Evolutionary conservation across 2,888 invertebrate species (phyloP).

Genomic region (Panopea generosa): DNA sequence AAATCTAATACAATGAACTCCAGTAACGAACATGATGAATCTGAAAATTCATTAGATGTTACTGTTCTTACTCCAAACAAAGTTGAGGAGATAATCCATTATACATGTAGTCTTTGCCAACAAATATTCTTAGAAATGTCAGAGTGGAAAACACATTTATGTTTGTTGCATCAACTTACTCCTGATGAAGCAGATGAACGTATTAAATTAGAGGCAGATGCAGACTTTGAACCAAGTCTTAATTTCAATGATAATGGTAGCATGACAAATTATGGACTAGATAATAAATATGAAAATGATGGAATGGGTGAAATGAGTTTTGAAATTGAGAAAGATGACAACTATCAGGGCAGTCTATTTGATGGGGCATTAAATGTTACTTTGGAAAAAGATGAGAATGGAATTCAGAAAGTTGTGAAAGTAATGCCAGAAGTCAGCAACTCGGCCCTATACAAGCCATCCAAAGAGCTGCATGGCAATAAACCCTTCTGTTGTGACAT

Average conservation of each 20-base stretch:
- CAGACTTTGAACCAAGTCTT: not conserved
- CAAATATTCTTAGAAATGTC: slow-evolving; percentile 41
- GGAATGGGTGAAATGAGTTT: not conserved
- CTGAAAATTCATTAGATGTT: not conserved
- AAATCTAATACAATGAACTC: not conserved
- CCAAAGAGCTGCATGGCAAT: not conserved
- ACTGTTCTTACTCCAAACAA: slow-evolving; percentile 5
- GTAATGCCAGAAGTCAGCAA: slow-evolving; percentile 33
- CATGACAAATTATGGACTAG: not conserved
- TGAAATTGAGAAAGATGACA: slow-evolving; percentile 1
- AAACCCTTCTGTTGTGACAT: slow-evolving; percentile 55
- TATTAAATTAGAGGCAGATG: slow-evolving; percentile 7
- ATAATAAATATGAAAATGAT: not conserved
- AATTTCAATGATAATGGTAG: not conserved
- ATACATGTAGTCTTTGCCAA: slow-evolving; percentile 48
- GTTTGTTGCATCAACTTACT: slow-evolving; percentile 42
- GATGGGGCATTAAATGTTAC: slow-evolving; percentile 48
- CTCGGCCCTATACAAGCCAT: not conserved
- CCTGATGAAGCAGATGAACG: slow-evolving; percentile 35
- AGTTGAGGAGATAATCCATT: slow-evolving; percentile 13
- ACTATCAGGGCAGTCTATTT: slow-evolving; percentile 15
- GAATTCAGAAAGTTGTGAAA: slow-evolving; percentile 55
- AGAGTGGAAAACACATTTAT: slow-evolving; percentile 41
- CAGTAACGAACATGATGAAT: slow-evolving; percentile 8
- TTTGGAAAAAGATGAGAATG: slow-evolving; percentile 46